A percentile compares a stretch with the other conserved stretches of the same genome.
Evolutionary conservation across 2,113 vertebrate genomes (phyloP).

Genomic region (Blennius ocellaris): DNA sequence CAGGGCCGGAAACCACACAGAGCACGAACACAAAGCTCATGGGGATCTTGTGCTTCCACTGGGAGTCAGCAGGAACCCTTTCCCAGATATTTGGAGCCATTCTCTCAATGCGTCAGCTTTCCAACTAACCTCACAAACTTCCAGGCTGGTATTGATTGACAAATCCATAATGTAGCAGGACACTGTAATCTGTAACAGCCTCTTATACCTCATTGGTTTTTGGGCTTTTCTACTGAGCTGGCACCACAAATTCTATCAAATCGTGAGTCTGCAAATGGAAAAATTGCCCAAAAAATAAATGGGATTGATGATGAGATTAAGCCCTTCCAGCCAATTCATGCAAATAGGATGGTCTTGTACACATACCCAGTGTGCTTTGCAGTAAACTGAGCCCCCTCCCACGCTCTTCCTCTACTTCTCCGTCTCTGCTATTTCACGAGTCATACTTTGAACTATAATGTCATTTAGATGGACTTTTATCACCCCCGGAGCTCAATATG

Average conservation of each 20-base stretch:
- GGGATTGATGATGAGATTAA: neutral
- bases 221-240: neutral
- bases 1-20: no score
- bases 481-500: constrained; percentile 5
- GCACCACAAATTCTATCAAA: constrained; percentile 20
- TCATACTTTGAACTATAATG: constrained; percentile 23
- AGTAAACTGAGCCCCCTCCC: no score
- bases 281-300: constrained; percentile 12
- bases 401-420: neutral
- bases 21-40: no score
- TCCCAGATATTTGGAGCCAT: neutral
- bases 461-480: constrained; percentile 24
- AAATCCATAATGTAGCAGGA: constrained; percentile 5
- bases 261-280: neutral
- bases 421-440: neutral
- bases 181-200: neutral
- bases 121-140: neutral
- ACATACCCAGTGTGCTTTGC: neutral
- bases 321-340: neutral
- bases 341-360: neutral
- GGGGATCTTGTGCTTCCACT: no score
- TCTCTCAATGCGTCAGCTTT: neutral
- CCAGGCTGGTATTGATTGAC: neutral
- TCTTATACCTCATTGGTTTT: neutral
- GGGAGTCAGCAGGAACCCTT: no score